These are phyloP conservation scores for Tinamus major DNA, from an alignment of 2,797 vertebrate species.

Conservation along the genomic window DNA sequence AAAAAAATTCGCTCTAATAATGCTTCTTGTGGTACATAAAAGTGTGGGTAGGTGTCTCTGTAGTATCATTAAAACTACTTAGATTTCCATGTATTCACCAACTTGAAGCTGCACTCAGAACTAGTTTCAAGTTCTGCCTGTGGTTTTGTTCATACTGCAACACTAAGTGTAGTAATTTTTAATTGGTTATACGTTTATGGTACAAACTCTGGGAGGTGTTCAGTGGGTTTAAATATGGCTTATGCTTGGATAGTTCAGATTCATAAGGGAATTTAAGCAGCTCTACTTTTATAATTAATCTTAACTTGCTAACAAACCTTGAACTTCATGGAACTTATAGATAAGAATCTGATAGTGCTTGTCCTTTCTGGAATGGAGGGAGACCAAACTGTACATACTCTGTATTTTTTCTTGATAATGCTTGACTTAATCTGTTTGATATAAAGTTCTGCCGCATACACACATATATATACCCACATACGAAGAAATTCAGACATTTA, in stretches of 20 bases:
- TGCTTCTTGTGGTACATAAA: background rate
- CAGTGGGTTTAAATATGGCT: background rate
- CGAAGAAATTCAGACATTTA: background rate
- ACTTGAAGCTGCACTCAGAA: background rate
- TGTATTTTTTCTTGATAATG: background rate
- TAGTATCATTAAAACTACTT: background rate
- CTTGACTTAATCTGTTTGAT: background rate
- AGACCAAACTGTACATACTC: background rate
- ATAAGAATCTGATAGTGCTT: background rate
- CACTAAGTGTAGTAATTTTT: background rate
- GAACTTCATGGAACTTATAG: background rate
- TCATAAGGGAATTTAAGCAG: background rate
- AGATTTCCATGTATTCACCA: background rate
- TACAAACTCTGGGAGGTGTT: background rate
- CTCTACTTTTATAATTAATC: background rate
- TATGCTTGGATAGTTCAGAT: background rate
- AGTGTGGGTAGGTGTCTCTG: background rate
- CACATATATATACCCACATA: no score
- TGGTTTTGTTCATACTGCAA: background rate
- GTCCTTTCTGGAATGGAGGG: background rate
- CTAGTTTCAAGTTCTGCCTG: background rate
- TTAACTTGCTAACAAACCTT: background rate
- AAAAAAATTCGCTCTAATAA: background rate
- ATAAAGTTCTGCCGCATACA: background rate
- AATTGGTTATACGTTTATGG: background rate